Conservation (phyloP, 1,140 invertebrate genomes). For the Drosophila varians region DNA sequence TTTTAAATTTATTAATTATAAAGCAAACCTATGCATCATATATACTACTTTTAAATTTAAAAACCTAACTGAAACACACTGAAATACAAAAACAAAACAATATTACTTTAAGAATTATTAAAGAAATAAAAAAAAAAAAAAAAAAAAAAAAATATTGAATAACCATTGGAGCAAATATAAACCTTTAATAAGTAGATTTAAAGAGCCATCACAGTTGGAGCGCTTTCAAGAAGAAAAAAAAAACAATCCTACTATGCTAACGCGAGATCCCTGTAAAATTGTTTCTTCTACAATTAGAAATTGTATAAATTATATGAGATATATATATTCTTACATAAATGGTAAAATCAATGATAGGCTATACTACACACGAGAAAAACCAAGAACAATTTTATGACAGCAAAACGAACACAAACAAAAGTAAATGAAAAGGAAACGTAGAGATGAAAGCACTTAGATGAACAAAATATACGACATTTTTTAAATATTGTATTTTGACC, state of each 20-base stretch:
- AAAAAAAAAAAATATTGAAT: constrained; percentile 21
- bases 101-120: constrained; percentile 41
- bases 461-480: constrained; percentile 61
- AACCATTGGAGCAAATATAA: constrained; percentile 41
- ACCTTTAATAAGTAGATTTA: constrained; percentile 49
- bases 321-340: constrained; percentile 42
- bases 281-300: constrained; percentile 73
- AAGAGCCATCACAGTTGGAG: constrained; percentile 6
- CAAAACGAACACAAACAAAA: constrained; percentile 15
- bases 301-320: constrained; percentile 68
- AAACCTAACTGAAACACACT: constrained; percentile 41
- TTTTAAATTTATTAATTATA: constrained; percentile 65
- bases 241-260: constrained; percentile 16
- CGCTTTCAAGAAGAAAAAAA: constrained; percentile 6
- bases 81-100: constrained; percentile 33
- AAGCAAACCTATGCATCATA: constrained; percentile 49
- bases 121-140: constrained; percentile 21
- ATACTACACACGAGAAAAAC: constrained; percentile 8
- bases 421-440: constrained; percentile 7
- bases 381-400: constrained; percentile 49
- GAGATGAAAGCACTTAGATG: constrained; percentile 41
- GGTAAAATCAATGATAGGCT: constrained; percentile 23
- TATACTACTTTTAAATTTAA: constrained; percentile 50
- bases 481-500: constrained; percentile 79
- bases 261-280: constrained; percentile 62